phyloP scores from a whole-genome alignment of 2,797 vertebrate genomes.

The Anniella stebbinsi region DNA sequence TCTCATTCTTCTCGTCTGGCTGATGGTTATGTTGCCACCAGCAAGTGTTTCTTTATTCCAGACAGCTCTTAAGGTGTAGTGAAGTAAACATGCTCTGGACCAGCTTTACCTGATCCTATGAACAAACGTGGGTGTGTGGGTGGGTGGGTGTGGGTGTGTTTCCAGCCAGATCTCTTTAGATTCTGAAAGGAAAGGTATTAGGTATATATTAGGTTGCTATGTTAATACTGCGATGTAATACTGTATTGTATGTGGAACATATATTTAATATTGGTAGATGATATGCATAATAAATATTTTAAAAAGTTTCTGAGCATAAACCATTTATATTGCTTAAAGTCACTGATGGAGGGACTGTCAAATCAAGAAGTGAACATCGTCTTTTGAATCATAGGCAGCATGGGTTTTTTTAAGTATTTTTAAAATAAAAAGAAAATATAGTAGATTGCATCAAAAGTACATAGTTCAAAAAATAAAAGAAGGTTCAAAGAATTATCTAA shows the following conservation, averaged over 20 bases:
- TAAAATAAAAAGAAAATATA: not conserved
- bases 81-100: not conserved
- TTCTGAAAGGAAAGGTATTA: too few relatives aligned
- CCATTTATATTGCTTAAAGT: slow-evolving; percentile 4
- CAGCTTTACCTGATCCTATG: not conserved
- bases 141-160: too few relatives aligned
- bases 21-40: not conserved
- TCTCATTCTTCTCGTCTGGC: slow-evolving; percentile 2
- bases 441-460: not conserved
- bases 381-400: not conserved
- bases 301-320: not conserved
- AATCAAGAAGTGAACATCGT: not conserved
- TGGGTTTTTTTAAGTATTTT: not conserved
- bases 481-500: not conserved
- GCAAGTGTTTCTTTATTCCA: not conserved
- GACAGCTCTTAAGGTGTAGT: not conserved
- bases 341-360: not conserved
- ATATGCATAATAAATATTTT: too few relatives aligned
- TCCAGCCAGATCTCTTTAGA: not conserved
- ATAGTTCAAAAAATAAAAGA: not conserved
- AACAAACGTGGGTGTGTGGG: not conserved
- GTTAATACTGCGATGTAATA: too few relatives aligned
- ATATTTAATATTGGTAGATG: too few relatives aligned
- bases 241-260: too few relatives aligned
- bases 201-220: too few relatives aligned